Base-by-base conservation (phyloP, 2,888 invertebrate genomes). In the Andrena praecox region DNA sequence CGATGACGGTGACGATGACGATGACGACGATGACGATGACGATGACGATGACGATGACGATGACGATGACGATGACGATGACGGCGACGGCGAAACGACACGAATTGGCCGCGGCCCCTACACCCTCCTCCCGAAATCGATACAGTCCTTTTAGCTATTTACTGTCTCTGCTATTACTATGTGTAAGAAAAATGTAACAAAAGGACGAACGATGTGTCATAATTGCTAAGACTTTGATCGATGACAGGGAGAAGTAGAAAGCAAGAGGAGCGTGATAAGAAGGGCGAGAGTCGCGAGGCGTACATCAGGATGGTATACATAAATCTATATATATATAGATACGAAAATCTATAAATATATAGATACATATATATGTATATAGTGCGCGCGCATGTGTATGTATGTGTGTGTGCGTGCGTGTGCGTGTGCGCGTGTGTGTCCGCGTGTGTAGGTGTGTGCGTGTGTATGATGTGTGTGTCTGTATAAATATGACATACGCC, bases 141-240 rank as follows among this genome's bases (percentile, higher is more conserved):
- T 88, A 87, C 88, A 90, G 84, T 90, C 89, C 89, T 91, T 91
- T 91, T 91, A 92, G 90, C 92, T 92, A 92, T 91, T 92, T 90
- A 92, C 91, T 91, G 90, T 91, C 91, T 89, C 91, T 90, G 91
- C 91, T 90, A 91, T 90, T 92, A 91, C 93, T 93, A 91, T 84
- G 88, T 87, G 87, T 91, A 89, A 89, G 88, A 81, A 78, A 77
- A 83, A 86, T 87, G 83, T 83, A 87, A 86, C 60, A 76, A 84
- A 85, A 82, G 68, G 81, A 79, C 84, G 85, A 87, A 88, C 79
- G 80, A 89, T 85, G 89, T 89, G 89, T 89, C 89, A 87, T 88
- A 87, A 82, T 80, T 84, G 80, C 87, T 84, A 85, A 87, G 85
- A 87, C 87, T 87, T 84, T 89, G 84, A 86, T 86, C 81, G 82